Base-by-base conservation (phyloP, 2,888 invertebrate species). In the Formica aserva region DNA sequence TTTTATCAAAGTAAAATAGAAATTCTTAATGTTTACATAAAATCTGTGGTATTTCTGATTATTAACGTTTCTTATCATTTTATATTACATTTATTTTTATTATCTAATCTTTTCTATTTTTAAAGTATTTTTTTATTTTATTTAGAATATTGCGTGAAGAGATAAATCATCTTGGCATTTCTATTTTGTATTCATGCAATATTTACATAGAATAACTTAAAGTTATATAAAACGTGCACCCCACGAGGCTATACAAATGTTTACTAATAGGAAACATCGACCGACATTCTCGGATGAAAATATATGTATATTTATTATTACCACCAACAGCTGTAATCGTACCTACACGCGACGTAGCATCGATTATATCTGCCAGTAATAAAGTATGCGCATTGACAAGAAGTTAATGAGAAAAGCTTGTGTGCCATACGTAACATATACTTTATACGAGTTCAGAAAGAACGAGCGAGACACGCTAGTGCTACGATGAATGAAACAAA, bases 221-320 rank as follows among this genome's bases (percentile, higher is more conserved):
- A 45, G 32, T 45, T 71, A 60, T 41, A 45, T 35, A 52, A 78
- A 78, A 60, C 32, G 71, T 18, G 5, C 15, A 1, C 32, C 22
- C 15, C 32, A 29, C 55, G 29, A n/a, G 26, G 29, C 57, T 57
- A 6, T 45, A 26, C 35, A 35, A 60, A 71, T 32, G 35, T 72
- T 60, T 22, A 22, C 41, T 5, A 6, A 60, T 5, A 60, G 45
- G 60, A 80, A 80, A 72, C 72, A 26, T 4, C 60, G 57, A 41
- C 13, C 38, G 45, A 60, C 32, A 71, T 72, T 71, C 72, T 22
- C 13, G 71, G 32, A 11, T 71, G 72, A 60, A 72, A 72, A 60
- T 72, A 18, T 60, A 80, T 80, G 72, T 60, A 80, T 60, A 80
- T 80, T 72, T 72, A 60, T 72, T 60, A 72, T 80, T 72, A 80